Percentiles rank a stretch among this genome's conserved stretches.
Evolutionary conservation across 1,140 invertebrate species (phyloP).

Genomic region (Arion vulgaris): DNA sequence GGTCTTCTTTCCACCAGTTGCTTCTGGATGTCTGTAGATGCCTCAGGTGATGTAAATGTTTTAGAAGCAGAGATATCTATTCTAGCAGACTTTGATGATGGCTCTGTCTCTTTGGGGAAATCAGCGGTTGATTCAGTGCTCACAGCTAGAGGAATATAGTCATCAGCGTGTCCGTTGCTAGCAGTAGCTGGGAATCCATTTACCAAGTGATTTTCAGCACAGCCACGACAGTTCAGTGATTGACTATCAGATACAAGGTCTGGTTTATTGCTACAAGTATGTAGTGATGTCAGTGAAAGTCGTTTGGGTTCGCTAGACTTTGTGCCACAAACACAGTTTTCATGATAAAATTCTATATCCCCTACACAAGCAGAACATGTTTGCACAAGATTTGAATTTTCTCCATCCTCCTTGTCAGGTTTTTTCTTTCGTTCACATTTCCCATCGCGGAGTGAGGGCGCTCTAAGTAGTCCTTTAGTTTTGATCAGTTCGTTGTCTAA

Average conservation of each 20-base stretch:
- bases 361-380: background rate
- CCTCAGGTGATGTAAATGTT: background rate
- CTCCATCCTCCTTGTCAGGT: background rate
- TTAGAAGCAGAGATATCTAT: background rate
- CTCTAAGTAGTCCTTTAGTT: slow-evolving; percentile 63
- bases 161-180: background rate
- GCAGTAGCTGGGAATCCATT: background rate
- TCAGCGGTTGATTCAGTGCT: background rate
- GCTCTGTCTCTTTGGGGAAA: background rate
- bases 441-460: slow-evolving; percentile 51
- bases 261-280: background rate
- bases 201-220: background rate
- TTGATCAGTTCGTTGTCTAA: slow-evolving; percentile 66
- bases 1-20: background rate
- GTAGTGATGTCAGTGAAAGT: background rate
- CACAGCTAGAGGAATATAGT: background rate
- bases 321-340: background rate
- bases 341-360: background rate
- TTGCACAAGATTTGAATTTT: background rate
- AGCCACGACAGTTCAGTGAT: background rate
- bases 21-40: background rate
- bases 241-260: background rate
- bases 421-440: slow-evolving; percentile 25
- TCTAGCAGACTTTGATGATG: background rate
- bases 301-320: background rate